These are phyloP conservation scores for Hydrotaea cyrtoneurina DNA, from an alignment of 2,888 invertebrate species.

Conservation along the genomic window DNA sequence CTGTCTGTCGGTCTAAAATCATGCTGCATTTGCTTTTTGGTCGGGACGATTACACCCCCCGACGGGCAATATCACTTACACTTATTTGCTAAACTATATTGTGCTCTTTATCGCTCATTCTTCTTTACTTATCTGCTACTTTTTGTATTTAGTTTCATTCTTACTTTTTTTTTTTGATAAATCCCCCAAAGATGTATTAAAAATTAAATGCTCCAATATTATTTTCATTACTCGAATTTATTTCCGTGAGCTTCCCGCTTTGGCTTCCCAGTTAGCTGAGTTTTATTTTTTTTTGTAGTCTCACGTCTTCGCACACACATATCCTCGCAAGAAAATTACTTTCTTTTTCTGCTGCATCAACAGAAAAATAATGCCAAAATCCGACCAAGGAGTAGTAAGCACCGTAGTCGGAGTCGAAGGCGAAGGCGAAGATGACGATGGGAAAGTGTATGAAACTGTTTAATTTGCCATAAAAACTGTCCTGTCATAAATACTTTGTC, in stretches of 20 bases:
- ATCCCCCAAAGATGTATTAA: conserved; percentile 33
- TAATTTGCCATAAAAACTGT: conserved; percentile 60
- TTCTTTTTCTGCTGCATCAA: conserved; percentile 49
- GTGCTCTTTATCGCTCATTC: too few species aligned
- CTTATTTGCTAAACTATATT: too few species aligned
- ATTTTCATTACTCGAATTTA: background rate
- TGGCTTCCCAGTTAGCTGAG: too few species aligned
- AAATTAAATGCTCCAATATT: conserved; percentile 12
- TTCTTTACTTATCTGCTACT: background rate
- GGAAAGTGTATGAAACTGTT: conserved; percentile 27
- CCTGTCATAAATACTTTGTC: conserved; percentile 56
- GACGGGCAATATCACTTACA: too few species aligned
- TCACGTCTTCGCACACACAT: background rate
- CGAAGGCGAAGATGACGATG: background rate
- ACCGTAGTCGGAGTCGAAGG: background rate
- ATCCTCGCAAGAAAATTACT: conserved; percentile 1
- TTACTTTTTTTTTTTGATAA: conserved; percentile 9
- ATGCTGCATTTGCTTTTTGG: too few species aligned
- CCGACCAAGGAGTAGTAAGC: background rate
- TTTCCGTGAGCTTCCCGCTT: background rate
- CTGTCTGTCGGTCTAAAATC: too few species aligned
- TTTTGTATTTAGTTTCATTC: background rate
- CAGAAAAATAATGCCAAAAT: conserved; percentile 26
- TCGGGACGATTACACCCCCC: too few species aligned
- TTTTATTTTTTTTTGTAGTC: background rate